Evolutionary conservation across 2,113 vertebrate species (phyloP), one percentile per base, ranked within the genome.

Genomic region (Spheniscus mendiculus): DNA sequence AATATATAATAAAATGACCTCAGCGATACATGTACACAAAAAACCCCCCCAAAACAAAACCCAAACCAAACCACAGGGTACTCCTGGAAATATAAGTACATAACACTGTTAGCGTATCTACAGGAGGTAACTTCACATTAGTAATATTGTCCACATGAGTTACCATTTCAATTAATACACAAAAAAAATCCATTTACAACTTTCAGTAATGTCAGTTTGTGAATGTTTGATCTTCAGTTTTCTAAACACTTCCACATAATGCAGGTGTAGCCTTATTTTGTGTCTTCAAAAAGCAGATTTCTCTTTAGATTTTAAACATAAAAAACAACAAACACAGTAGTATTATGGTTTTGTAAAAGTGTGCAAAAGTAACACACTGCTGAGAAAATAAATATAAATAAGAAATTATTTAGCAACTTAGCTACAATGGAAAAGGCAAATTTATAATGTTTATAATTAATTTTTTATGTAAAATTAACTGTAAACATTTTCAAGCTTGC

Each of bases 21-120:
- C 95, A 86, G 78, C 69, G 47, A 98, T 98, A 98, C 98, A 98
- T 97, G 93, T 97, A 98, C 96, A 98, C 98, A 96, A 77, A 66
- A 47, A 58, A 30, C 3, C 3, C 42, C 42, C 42, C 42, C 42
- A 42, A 42, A 42, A 42, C 42, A 42, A 20, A 23, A 0, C 11
- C 21, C 50, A 25, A 66, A 53, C 58, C 20, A 83, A 96, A 96
- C 96, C 98, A 98, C 98, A 98, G 97, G 97, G 86, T 98, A 98
- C 94, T 97, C 96, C 98, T 97, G 97, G 94, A 98, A 97, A 98
- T 97, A 94, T 98, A 97, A 98, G 96, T 98, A 98, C 85, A 94
- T 97, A 99, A 98, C 98, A 98, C 98, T 98, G 98, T 98, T 96
- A 98, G 98, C 97, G 1, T 98, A 98, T 98, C 98, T 98, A 98